A percentile compares a stretch with the other conserved stretches of the same genome.
phyloP scores from a whole-genome alignment of 2,888 invertebrate species.

The Drosophila percnosoma region DNA sequence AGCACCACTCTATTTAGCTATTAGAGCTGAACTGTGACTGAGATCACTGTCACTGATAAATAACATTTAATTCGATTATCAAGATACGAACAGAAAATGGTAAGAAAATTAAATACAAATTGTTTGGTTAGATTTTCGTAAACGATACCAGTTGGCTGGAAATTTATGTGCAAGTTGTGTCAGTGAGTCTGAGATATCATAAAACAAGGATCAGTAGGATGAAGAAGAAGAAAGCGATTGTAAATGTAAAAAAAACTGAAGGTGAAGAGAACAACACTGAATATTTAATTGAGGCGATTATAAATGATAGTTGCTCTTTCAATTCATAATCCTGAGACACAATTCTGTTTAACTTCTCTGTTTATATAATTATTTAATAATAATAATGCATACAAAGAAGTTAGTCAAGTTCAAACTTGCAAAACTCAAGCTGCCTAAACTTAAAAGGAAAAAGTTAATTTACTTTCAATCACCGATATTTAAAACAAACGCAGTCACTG shows the following conservation, averaged over 20 bases:
- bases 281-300: neutral
- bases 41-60: neutral
- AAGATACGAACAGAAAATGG: neutral
- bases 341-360: neutral
- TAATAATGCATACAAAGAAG: neutral
- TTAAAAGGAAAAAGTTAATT: neutral
- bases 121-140: neutral
- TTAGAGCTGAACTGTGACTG: conserved; percentile 5
- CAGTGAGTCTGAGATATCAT: neutral
- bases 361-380: neutral
- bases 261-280: neutral
- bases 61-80: neutral
- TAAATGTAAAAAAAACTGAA: no score
- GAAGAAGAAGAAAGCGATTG: neutral
- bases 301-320: neutral
- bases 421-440: no score
- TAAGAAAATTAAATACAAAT: neutral
- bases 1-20: neutral
- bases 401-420: neutral
- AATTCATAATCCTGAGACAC: neutral
- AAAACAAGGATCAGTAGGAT: neutral
- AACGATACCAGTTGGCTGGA: neutral
- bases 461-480: neutral
- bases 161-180: neutral
- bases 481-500: neutral